Percentiles rank a stretch among this genome's conserved stretches.
phyloP scores from a whole-genome alignment of 1,140 invertebrate species.

The Drosophila rhopaloa region DNA sequence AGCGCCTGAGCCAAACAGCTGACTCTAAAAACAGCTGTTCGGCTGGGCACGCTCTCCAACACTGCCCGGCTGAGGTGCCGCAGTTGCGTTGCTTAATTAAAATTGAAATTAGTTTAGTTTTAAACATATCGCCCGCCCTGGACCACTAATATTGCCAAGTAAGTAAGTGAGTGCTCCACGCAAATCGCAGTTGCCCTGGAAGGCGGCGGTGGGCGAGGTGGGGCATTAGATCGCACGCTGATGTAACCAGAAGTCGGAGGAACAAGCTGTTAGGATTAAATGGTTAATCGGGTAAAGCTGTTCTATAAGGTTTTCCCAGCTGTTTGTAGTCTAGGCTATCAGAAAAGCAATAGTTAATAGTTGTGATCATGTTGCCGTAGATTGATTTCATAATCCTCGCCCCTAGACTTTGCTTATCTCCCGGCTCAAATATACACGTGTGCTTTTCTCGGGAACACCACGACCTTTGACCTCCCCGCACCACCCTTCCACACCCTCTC shows the following conservation, averaged over 20 bases:
- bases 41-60: slow-evolving; percentile 20
- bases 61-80: slow-evolving; percentile 43
- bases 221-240: slow-evolving; percentile 6
- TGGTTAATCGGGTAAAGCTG: slow-evolving; percentile 16
- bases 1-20: slow-evolving; percentile 2
- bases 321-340: not conserved
- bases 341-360: not conserved
- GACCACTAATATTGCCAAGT: slow-evolving; percentile 35
- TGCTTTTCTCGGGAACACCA: slow-evolving; percentile 3
- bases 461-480: slow-evolving; percentile 34
- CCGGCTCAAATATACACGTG: slow-evolving; percentile 31
- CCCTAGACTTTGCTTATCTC: slow-evolving; percentile 9
- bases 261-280: slow-evolving; percentile 12
- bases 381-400: slow-evolving; percentile 24
- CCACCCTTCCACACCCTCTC: not conserved
- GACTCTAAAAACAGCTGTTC: slow-evolving; percentile 25
- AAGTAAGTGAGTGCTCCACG: slow-evolving; percentile 3
- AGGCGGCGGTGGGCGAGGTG: not conserved
- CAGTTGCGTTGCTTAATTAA: slow-evolving; percentile 37
- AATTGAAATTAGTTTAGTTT: slow-evolving; percentile 45
- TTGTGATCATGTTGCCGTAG: not conserved
- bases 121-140: slow-evolving; percentile 37
- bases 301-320: not conserved
- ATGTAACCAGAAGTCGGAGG: slow-evolving; percentile 45
- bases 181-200: not conserved